A percentile compares a stretch with the other conserved stretches of the same genome.
phyloP scores from a whole-genome alignment of 2,888 invertebrate genomes.

The Aquatica leii region DNA sequence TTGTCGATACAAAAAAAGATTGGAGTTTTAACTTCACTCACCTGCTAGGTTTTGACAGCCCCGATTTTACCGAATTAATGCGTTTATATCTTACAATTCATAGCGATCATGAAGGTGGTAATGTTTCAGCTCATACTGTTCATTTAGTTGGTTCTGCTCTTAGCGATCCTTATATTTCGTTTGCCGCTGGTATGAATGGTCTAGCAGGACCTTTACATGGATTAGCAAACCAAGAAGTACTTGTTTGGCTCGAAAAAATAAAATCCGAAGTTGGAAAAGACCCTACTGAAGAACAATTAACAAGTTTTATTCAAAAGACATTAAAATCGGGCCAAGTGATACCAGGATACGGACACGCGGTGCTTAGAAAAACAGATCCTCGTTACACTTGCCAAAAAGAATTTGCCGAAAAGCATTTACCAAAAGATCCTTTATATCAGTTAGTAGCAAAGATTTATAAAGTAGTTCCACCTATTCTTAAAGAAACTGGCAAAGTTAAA shows the following conservation, averaged over 20 bases:
- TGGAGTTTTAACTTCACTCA: conserved; percentile 92
- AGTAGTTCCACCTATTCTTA: conserved; percentile 89
- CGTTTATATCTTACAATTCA: conserved; percentile 93
- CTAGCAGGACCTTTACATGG: conserved; percentile 96
- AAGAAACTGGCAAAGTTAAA: conserved; percentile 94
- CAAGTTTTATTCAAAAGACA: conserved; percentile 98
- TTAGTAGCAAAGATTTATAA: conserved; percentile 91
- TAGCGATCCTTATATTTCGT: conserved; percentile 92
- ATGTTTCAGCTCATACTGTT: conserved; percentile 94
- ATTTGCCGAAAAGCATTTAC: conserved; percentile 92
- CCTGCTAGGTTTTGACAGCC: conserved; percentile 90
- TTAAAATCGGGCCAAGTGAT: conserved; percentile 96
- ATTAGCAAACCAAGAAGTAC: conserved; percentile 94
- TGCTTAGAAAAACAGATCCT: conserved; percentile 93
- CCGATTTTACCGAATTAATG: conserved; percentile 88
- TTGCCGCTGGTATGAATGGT: conserved; percentile 92
- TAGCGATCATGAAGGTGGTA: conserved; percentile 96
- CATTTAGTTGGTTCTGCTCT: conserved; percentile 94
- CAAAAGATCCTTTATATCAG: conserved; percentile 90
- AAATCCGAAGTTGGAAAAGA: conserved; percentile 85
- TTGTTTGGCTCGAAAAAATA: conserved; percentile 93
- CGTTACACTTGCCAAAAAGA: conserved; percentile 93
- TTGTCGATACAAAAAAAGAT: conserved; percentile 67
- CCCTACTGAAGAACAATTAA: conserved; percentile 88
- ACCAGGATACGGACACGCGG: conserved; percentile 96